phyloP scores from a whole-genome alignment of 2,888 invertebrate genomes.

The Aporophyla lueneburgensis region DNA sequence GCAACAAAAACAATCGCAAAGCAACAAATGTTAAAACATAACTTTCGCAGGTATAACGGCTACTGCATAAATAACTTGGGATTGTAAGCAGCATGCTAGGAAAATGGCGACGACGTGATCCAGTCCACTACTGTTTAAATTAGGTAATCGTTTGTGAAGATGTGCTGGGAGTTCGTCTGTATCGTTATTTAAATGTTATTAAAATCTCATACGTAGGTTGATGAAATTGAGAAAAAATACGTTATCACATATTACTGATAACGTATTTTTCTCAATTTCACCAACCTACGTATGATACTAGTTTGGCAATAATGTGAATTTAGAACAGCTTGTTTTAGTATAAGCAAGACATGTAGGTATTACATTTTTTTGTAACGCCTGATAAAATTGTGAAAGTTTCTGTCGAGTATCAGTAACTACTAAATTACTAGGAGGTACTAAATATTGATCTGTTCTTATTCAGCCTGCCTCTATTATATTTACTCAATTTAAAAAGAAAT shows the following conservation, averaged over 20 bases:
- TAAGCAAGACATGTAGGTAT: background rate
- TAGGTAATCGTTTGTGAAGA: background rate
- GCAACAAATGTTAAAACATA: constrained; percentile 73
- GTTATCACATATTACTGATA: too few relatives aligned
- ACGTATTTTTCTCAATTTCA: background rate
- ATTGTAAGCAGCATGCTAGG: constrained; percentile 50
- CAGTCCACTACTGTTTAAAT: constrained; percentile 41
- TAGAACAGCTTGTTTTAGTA: background rate
- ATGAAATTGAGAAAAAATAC: background rate
- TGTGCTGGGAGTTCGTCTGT: background rate
- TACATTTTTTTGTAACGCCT: constrained; percentile 11
- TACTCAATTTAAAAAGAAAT: constrained; percentile 6
- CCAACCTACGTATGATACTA: background rate
- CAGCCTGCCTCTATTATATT: background rate
- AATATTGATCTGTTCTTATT: background rate
- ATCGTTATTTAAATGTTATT: background rate
- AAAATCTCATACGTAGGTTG: too few relatives aligned
- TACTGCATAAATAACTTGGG: constrained; percentile 60
- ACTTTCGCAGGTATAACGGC: constrained; percentile 74
- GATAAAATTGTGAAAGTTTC: background rate
- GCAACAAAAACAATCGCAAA: constrained; percentile 78
- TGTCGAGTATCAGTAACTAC: background rate
- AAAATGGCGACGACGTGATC: constrained; percentile 1
- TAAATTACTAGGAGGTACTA: background rate
- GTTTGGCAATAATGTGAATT: background rate